Percentiles rank a stretch among this genome's conserved stretches.
Conservation (phyloP, 1,140 invertebrate genomes). For the Monochamus saltuarius region DNA sequence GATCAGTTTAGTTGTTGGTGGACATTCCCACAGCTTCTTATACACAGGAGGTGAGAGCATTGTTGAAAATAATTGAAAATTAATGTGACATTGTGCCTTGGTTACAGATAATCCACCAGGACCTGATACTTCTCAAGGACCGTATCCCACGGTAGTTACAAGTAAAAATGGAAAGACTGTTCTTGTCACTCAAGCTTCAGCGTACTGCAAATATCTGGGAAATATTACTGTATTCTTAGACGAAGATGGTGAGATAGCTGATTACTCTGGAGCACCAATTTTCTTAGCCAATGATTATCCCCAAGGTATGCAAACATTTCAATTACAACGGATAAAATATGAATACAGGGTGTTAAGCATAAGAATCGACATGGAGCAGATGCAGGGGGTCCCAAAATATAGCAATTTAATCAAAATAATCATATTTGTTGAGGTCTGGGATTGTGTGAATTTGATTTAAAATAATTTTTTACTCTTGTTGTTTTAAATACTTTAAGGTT, state of each 20-base stretch:
- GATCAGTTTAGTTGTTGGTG: conserved; percentile 80
- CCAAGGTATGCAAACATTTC: conserved; percentile 56
- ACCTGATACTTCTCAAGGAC: conserved; percentile 54
- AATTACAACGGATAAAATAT: neutral
- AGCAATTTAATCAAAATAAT: too few relatives aligned
- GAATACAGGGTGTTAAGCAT: too few relatives aligned
- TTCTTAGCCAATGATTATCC: conserved; percentile 65
- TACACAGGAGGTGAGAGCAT: conserved; percentile 30
- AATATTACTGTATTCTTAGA: conserved; percentile 74
- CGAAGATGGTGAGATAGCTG: conserved; percentile 64
- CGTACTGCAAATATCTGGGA: conserved; percentile 74
- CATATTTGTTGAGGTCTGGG: too few relatives aligned
- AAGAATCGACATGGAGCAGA: too few relatives aligned
- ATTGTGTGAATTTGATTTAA: too few relatives aligned
- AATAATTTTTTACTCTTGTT: too few relatives aligned
- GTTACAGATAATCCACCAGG: conserved; percentile 35
- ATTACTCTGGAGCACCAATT: conserved; percentile 74
- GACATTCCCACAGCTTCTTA: conserved; percentile 70
- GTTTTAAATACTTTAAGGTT: too few relatives aligned
- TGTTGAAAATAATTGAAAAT: neutral
- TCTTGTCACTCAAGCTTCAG: conserved; percentile 69
- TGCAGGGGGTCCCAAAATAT: too few relatives aligned
- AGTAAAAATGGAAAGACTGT: conserved; percentile 57
- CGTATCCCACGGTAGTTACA: conserved; percentile 54
- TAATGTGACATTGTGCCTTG: neutral